Conservation (phyloP, 2,797 vertebrate species). For the Picus viridis region DNA sequence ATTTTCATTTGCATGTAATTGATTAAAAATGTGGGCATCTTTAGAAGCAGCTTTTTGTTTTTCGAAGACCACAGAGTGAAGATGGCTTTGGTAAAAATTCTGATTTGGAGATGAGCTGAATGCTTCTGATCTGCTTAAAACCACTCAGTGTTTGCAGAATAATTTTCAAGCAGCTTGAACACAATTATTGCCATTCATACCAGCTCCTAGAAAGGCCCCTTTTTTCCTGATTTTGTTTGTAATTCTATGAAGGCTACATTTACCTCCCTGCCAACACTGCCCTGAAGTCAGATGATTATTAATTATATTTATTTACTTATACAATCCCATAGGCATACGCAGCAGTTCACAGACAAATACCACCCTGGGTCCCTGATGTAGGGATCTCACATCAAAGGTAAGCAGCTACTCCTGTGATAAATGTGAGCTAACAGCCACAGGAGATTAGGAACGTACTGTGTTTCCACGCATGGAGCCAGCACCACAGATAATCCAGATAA, state of each 20-base stretch:
- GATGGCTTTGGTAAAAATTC: neutral
- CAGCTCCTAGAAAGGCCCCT: neutral
- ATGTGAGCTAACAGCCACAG: conserved; percentile 25
- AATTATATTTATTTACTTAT: conserved; percentile 71
- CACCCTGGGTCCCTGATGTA: neutral
- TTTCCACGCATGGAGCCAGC: neutral
- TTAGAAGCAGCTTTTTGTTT: neutral
- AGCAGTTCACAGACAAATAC: conserved; percentile 50
- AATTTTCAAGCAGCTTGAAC: conserved; percentile 4
- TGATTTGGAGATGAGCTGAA: neutral
- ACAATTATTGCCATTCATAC: conserved; percentile 15
- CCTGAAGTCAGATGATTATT: conserved; percentile 65
- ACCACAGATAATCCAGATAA: neutral
- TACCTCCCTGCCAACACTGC: conserved; percentile 44
- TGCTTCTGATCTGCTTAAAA: neutral
- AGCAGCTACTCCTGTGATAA: conserved; percentile 48
- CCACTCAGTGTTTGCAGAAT: neutral
- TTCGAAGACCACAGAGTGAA: neutral
- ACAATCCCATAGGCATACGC: conserved; percentile 58
- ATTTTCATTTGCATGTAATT: neutral
- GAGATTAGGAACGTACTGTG: conserved; percentile 10
- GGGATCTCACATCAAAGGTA: conserved; percentile 26
- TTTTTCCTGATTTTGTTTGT: conserved; percentile 53
- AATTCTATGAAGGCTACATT: conserved; percentile 48
- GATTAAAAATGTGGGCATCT: neutral